phyloP scores from a whole-genome alignment of 2,113 vertebrate genomes.

The Saccopteryx leptura region DNA sequence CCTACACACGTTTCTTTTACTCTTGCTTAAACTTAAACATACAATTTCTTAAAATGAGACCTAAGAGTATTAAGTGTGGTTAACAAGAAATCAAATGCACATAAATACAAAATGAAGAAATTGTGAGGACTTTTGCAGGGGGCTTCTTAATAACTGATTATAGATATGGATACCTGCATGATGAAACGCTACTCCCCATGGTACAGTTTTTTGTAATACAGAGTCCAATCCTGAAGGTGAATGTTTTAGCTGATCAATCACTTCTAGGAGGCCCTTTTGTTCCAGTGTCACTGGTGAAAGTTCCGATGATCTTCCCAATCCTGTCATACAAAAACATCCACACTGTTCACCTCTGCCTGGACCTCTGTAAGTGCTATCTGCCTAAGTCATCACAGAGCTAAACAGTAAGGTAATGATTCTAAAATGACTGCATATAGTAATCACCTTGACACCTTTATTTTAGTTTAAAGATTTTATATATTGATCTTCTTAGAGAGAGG shows the following conservation, averaged over 20 bases:
- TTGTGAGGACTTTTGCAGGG: not conserved
- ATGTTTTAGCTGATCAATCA: slow-evolving; percentile 93
- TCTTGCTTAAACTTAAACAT: slow-evolving; percentile 38
- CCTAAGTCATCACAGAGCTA: not conserved
- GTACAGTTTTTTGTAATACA: slow-evolving; percentile 93
- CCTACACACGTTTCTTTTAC: not conserved
- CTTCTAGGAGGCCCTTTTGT: slow-evolving; percentile 90
- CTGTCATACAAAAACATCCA: slow-evolving; percentile 76
- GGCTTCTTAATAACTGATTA: not conserved
- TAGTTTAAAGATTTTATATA: too few relatives aligned
- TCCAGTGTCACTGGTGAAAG: slow-evolving; percentile 89
- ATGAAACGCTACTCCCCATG: slow-evolving; percentile 97
- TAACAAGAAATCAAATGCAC: slow-evolving; percentile 54
- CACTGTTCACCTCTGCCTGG: not conserved
- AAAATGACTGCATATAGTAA: not conserved
- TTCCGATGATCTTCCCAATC: slow-evolving; percentile 75
- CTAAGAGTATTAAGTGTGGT: not conserved
- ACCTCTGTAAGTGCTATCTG: not conserved
- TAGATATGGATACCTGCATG: slow-evolving; percentile 94
- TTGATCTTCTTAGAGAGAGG: too few relatives aligned
- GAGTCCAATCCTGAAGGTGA: slow-evolving; percentile 94
- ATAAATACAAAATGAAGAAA: slow-evolving; percentile 69
- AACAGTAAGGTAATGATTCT: not conserved
- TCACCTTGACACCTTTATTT: not conserved
- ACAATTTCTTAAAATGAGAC: slow-evolving; percentile 68